Evolutionary conservation across 1,140 invertebrate species (phyloP), one percentile per base, ranked within the genome.

Genomic region (Copidosoma floridanum): DNA sequence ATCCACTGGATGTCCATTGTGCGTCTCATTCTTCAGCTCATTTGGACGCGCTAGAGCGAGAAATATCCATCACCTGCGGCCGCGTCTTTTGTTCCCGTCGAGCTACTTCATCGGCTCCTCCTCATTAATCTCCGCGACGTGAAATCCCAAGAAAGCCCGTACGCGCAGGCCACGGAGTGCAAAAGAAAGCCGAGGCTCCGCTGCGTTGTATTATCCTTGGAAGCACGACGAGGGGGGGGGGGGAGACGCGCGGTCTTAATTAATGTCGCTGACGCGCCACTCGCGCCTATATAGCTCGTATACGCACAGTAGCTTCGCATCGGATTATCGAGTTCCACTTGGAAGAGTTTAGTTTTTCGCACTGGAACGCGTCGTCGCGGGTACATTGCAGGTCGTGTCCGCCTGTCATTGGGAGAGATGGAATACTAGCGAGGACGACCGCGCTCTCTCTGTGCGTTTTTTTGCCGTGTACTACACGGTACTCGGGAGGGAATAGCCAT

Each of bases 231-330:
- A 48, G n/a, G n/a, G n/a, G n/a, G n/a, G n/a, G n/a, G n/a, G n/a
- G n/a, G n/a, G n/a, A n/a, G n/a, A n/a, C n/a, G n/a, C 38, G 46
- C 37, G 37, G 37, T 58, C 56, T 50, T 58, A 51, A 58, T 47
- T 57, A 48, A 50, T 50, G 24, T 48, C 35, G 55, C 23, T 20
- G 35, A 24, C 43, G 43, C 18, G 40, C 16, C 12, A 41, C 40
- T 14, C 7, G 6, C 29, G 29, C 29, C 12, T 32, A 32, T 32
- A 12, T 32, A 6, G 29, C 29, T 32, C 29, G 29, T 41, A 41
- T 2, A 2, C 11, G 2, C 21, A 41, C 12, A 41, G n/a, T n/a
- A n/a, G n/a, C n/a, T n/a, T n/a, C n/a, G n/a, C n/a, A n/a, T n/a
- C n/a, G n/a, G n/a, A n/a, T n/a, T n/a, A n/a, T n/a, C n/a, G n/a